These are phyloP conservation scores for Aporophyla lueneburgensis DNA, from an alignment of 2,888 invertebrate species.

Conservation along the genomic window DNA sequence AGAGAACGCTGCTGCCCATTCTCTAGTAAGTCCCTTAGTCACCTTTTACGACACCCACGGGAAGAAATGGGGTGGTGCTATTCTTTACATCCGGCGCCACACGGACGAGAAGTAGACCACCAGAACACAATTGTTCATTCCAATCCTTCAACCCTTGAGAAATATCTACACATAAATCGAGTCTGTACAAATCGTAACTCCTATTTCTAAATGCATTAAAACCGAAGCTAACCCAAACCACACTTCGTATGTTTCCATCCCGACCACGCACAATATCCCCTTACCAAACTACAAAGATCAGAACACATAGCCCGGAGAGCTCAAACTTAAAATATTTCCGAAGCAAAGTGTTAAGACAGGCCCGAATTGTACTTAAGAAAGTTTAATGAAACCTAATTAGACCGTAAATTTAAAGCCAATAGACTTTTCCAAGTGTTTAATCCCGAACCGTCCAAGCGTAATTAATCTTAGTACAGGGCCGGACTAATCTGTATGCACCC, in stretches of 20 bases:
- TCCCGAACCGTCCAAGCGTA: slow-evolving; percentile 75
- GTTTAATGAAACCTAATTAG: slow-evolving; percentile 79
- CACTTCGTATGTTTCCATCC: neutral
- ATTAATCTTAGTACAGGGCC: slow-evolving; percentile 73
- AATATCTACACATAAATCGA: neutral
- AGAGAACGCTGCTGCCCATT: too few species aligned
- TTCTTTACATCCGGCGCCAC: too few species aligned
- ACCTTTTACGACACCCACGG: too few species aligned
- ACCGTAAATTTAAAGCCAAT: slow-evolving; percentile 79
- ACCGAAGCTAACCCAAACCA: neutral
- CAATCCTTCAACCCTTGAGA: neutral
- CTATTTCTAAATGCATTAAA: neutral
- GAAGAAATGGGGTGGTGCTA: too few species aligned
- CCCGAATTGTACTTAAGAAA: slow-evolving; percentile 71
- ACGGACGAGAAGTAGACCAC: neutral
- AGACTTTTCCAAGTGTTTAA: slow-evolving; percentile 77
- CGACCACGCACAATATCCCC: neutral
- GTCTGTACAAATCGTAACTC: neutral
- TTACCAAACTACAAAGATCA: slow-evolving; percentile 7
- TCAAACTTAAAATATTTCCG: slow-evolving; percentile 58
- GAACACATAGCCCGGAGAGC: slow-evolving; percentile 19
- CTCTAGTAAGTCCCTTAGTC: too few species aligned
- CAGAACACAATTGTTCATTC: neutral
- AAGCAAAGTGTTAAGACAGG: slow-evolving; percentile 58
- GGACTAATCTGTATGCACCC: slow-evolving; percentile 62